Conservation (phyloP, 2,113 vertebrate genomes). For the Arenaria interpres region DNA sequence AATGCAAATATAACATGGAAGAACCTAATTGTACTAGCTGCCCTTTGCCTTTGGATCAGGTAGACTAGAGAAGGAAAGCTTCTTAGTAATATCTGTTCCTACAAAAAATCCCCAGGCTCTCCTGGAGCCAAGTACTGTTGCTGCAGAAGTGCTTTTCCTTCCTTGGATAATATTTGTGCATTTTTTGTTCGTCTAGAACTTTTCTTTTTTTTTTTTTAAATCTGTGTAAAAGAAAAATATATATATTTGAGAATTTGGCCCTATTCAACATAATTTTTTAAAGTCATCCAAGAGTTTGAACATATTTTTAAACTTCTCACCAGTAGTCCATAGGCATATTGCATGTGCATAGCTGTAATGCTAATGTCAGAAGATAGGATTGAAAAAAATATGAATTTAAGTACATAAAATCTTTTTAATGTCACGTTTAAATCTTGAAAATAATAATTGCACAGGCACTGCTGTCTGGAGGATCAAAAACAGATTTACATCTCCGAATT, state of each 20-base stretch:
- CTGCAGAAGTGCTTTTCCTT: not conserved
- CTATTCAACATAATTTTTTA: not conserved
- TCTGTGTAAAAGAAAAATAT: not conserved
- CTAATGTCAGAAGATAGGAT: not conserved
- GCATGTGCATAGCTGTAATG: not conserved
- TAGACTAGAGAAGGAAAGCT: not conserved
- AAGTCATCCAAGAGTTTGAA: not conserved
- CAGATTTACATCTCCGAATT: not conserved
- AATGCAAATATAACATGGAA: not conserved
- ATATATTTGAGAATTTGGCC: not conserved
- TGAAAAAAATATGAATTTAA: not conserved
- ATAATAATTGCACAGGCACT: not conserved
- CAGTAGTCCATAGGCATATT: not conserved
- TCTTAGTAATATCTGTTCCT: not conserved
- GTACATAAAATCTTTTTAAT: not conserved
- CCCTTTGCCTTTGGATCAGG: not conserved
- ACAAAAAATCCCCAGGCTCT: not conserved
- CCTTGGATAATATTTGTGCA: not conserved
- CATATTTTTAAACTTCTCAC: not conserved
- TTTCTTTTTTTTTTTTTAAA: not conserved
- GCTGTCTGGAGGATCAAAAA: not conserved
- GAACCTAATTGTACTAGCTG: not conserved
- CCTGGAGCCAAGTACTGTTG: fast-evolving
- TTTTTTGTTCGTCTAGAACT: not conserved
- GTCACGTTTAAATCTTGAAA: not conserved